Percentiles rank a stretch among this genome's conserved stretches.
These are phyloP conservation scores for Sus cebifrons DNA, from an alignment of 2,797 vertebrate species.

Conservation along the genomic window DNA sequence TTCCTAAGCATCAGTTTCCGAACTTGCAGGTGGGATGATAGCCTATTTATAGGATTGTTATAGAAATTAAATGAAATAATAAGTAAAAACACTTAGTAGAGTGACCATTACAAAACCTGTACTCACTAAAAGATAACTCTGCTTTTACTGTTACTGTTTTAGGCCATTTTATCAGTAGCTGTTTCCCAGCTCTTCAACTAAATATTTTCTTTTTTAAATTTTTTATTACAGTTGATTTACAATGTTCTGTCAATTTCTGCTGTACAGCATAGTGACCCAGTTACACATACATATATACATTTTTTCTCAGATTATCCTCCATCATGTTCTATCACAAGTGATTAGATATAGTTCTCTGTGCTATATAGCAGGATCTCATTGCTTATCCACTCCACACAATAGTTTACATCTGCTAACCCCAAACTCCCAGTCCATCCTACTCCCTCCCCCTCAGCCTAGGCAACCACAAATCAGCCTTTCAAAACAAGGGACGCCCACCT, in stretches of 20 bases:
- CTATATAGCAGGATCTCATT: too few species aligned
- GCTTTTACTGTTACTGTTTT: conserved; percentile 26
- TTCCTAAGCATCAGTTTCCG: neutral
- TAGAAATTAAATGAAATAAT: conserved; percentile 21
- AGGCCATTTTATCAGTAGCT: neutral
- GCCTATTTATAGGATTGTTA: neutral
- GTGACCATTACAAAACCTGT: neutral
- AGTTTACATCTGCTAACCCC: too few species aligned
- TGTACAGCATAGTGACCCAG: too few species aligned
- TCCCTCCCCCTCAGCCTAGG: too few species aligned
- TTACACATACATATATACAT: too few species aligned
- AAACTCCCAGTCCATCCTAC: too few species aligned
- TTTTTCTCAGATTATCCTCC: too few species aligned
- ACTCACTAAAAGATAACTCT: neutral
- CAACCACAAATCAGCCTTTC: neutral
- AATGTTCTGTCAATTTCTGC: too few species aligned
- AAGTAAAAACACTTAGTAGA: conserved; percentile 22
- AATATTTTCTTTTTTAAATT: neutral
- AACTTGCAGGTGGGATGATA: neutral
- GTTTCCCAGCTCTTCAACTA: neutral
- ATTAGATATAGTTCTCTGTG: too few species aligned
- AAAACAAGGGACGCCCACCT: neutral
- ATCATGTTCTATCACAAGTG: too few species aligned
- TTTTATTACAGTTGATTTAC: too few species aligned
- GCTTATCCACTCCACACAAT: too few species aligned